Base-by-base conservation (phyloP, 2,888 invertebrate species). In the Agonopterix heracliana region DNA sequence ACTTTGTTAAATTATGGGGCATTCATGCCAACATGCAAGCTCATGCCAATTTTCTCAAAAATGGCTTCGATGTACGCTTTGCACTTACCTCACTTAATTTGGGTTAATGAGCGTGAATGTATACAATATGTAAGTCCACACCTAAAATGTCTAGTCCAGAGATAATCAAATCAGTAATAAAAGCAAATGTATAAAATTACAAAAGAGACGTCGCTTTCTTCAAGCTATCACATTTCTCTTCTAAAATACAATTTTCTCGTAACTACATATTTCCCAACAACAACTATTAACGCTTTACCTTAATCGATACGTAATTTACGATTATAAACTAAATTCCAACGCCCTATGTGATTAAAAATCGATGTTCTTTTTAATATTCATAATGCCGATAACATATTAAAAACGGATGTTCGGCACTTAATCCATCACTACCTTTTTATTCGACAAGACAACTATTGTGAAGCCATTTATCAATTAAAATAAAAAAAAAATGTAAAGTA, bases 231-330 rank as follows among this genome's bases (percentile, higher is more conserved):
- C 4, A 26, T 26, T 26, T 26, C 26, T 26, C 17, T 17, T 17
- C 17, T 17, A 17, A 26, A 26, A 26, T 7, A 26, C 26, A 26
- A 26, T 26, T 41, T 10, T 14, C 41, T 47, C 14, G 34, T 11
- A 41, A 34, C 41, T 34, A 41, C 9, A n/a, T 17, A 68, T 72
- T 66, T 68, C 66, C 66, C 66, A 69, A 69, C 74, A 74, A 60
- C 53, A 55, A 5, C 64, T 78, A 79, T 78, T 79, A 81, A 75
- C 70, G 71, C 63, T 77, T 74, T 79, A 61, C 66, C 64, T 70
- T 80, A 79, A 83, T 77, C 75, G 78, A 71, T 68, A 69, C 64
- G 71, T 83, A 83, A 85, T 83, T 83, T 84, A 83, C 81, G 74
- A 68, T 26, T 26, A 26, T 26, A 26, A 69, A 67, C 68, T 61